Percentiles rank a stretch among this genome's conserved stretches.
Evolutionary conservation across 1,140 invertebrate species (phyloP).

Genomic region (Tachypleus tridentatus): DNA sequence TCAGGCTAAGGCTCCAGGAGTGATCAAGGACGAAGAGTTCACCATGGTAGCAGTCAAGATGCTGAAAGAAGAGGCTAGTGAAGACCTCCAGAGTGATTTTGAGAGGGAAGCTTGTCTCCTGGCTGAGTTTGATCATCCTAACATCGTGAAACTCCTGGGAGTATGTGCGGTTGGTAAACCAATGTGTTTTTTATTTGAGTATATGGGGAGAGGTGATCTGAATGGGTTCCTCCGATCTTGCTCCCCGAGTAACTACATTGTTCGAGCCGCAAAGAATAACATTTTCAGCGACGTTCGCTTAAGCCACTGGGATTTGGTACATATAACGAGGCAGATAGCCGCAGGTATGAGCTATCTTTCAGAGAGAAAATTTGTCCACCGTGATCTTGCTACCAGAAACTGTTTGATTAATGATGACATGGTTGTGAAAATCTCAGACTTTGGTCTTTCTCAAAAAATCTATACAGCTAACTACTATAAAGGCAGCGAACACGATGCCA

Average conservation of each 20-base stretch:
- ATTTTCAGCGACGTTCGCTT: slow-evolving; percentile 40
- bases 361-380: slow-evolving; percentile 87
- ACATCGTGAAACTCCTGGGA: slow-evolving; percentile 80
- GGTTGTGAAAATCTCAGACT: slow-evolving; percentile 93
- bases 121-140: slow-evolving; percentile 85
- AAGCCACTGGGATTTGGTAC: slow-evolving; percentile 61
- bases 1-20: slow-evolving; percentile 74
- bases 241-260: slow-evolving; percentile 54
- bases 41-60: slow-evolving; percentile 93
- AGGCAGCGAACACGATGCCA: slow-evolving; percentile 66
- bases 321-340: slow-evolving; percentile 70
- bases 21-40: slow-evolving; percentile 72
- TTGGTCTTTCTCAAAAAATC: slow-evolving; percentile 84
- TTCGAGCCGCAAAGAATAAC: slow-evolving; percentile 42
- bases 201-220: slow-evolving; percentile 77
- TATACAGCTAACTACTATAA: slow-evolving; percentile 47
- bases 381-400: slow-evolving; percentile 89
- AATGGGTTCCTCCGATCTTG: slow-evolving; percentile 72
- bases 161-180: slow-evolving; percentile 82
- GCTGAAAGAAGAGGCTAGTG: slow-evolving; percentile 89
- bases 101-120: slow-evolving; percentile 84
- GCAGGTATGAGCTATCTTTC: slow-evolving; percentile 92
- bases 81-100: slow-evolving; percentile 85
- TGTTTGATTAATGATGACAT: slow-evolving; percentile 88
- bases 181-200: slow-evolving; percentile 89